These are phyloP conservation scores for Himalopsyche kuldschensis DNA, from an alignment of 2,888 invertebrate species.

Conservation along the genomic window DNA sequence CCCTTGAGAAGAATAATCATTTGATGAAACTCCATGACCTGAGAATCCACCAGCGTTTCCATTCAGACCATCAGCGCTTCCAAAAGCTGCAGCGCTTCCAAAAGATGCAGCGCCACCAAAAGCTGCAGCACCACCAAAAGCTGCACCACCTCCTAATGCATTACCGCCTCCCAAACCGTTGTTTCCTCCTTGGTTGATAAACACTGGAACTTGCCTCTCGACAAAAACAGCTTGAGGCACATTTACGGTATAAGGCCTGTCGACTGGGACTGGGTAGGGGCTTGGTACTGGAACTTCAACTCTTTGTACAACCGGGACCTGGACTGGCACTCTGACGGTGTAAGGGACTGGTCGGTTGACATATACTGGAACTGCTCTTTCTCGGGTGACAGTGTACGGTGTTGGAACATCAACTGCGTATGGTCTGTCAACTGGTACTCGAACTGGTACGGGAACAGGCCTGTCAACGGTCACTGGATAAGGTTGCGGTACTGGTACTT, in stretches of 20 bases:
- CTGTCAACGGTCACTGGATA: slow-evolving; percentile 58
- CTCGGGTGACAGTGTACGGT: slow-evolving; percentile 32
- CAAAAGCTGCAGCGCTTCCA: not conserved
- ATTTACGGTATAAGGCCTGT: slow-evolving; percentile 55
- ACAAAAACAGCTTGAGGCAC: slow-evolving; percentile 43
- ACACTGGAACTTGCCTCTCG: slow-evolving; percentile 56
- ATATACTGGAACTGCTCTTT: slow-evolving; percentile 27
- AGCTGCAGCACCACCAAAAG: slow-evolving; percentile 32
- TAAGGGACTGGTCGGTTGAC: slow-evolving; percentile 37
- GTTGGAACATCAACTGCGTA: slow-evolving; percentile 55
- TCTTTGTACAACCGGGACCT: slow-evolving; percentile 30
- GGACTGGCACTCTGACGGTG: slow-evolving; percentile 32
- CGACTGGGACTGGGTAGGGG: slow-evolving; percentile 58
- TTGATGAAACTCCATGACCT: not conserved
- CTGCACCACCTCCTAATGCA: slow-evolving; percentile 43
- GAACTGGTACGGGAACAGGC: slow-evolving; percentile 54
- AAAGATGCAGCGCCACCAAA: slow-evolving; percentile 40
- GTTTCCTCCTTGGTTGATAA: slow-evolving; percentile 42
- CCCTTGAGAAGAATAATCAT: not conserved
- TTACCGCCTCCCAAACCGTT: slow-evolving; percentile 41
- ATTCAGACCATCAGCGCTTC: not conserved
- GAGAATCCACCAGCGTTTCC: not conserved
- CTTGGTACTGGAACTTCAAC: slow-evolving; percentile 41
- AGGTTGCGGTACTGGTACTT: slow-evolving; percentile 56
- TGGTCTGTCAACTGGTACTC: slow-evolving; percentile 56